These are phyloP conservation scores for Empidonax traillii DNA, from an alignment of 2,113 vertebrate species.

Conservation along the genomic window DNA sequence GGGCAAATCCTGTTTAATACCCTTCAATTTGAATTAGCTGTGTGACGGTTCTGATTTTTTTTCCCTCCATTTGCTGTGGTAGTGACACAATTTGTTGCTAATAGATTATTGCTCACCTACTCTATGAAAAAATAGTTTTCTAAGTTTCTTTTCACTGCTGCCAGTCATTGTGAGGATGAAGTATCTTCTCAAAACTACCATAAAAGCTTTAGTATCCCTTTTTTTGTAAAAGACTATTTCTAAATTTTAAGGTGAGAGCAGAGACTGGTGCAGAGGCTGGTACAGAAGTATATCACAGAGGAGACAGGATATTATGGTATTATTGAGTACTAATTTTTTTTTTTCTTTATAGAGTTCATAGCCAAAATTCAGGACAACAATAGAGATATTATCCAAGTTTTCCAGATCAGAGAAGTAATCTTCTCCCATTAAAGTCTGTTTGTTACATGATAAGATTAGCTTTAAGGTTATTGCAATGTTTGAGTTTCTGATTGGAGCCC, in stretches of 20 bases:
- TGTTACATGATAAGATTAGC: neutral
- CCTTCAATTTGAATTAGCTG: constrained; percentile 15
- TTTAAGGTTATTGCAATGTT: neutral
- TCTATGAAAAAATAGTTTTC: neutral
- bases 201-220: neutral
- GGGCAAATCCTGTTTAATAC: constrained; percentile 39
- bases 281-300: neutral
- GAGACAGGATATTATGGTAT: neutral
- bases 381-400: neutral
- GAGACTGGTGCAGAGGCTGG: neutral
- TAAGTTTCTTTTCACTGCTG: neutral
- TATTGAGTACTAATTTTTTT: neutral
- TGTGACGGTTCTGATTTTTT: neutral
- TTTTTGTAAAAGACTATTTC: neutral
- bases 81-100: neutral
- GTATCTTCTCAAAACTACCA: neutral
- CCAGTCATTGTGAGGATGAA: neutral
- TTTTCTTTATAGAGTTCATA: neutral
- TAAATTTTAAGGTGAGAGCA: neutral
- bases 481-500: neutral
- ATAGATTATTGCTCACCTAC: neutral
- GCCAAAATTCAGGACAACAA: neutral
- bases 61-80: neutral
- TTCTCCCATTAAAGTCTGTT: neutral
- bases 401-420: neutral